A percentile compares a stretch with the other conserved stretches of the same genome.
phyloP scores from a whole-genome alignment of 2,113 vertebrate genomes.

The Notarius lentiginosus region DNA sequence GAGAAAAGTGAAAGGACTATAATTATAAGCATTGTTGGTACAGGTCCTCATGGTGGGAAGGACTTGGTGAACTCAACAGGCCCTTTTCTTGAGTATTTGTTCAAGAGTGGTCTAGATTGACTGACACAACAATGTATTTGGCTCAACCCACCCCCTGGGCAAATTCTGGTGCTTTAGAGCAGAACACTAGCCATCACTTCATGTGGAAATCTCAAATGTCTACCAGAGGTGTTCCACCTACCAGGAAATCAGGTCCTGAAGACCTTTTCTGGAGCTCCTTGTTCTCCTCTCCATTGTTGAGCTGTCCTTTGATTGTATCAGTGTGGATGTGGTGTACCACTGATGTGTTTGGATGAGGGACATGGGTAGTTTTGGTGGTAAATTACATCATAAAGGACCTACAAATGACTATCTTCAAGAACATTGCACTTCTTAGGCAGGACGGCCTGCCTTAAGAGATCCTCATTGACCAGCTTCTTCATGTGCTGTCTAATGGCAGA shows the following conservation, averaged over 20 bases:
- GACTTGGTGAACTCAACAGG: no score
- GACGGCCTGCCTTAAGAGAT: background rate
- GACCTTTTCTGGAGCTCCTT: background rate
- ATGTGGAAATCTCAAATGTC: background rate
- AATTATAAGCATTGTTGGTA: background rate
- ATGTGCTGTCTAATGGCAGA: background rate
- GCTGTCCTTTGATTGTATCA: background rate
- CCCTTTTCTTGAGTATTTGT: background rate
- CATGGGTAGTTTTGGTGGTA: background rate
- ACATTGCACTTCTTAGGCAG: background rate
- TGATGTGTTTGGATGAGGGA: background rate
- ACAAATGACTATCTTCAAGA: background rate
- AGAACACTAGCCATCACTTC: background rate
- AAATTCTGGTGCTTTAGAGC: background rate
- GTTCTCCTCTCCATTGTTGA: background rate
- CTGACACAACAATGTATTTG: background rate
- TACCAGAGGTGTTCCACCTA: background rate
- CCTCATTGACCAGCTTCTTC: background rate
- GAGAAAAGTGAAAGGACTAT: background rate
- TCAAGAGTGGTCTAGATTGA: background rate
- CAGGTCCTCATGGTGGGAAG: background rate
- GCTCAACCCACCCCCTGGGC: background rate
- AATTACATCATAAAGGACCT: background rate
- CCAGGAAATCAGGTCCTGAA: background rate
- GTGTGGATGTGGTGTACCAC: background rate